Conservation (phyloP, 2,797 vertebrate genomes). For the Hirundo rustica region DNA sequence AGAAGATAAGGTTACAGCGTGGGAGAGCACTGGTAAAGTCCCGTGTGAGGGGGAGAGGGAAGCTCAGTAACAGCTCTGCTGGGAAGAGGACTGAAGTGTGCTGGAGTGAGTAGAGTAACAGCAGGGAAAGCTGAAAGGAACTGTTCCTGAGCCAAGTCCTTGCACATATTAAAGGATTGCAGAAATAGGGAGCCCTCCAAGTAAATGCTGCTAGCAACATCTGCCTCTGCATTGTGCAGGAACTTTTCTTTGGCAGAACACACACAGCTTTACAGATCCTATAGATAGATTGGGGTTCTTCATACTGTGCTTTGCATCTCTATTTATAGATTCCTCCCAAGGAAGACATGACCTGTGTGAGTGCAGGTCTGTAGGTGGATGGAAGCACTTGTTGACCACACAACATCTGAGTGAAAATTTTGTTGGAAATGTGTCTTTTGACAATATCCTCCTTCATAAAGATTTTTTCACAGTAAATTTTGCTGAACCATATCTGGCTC, state of each 20-base stretch:
- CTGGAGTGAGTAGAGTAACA: slow-evolving; percentile 17
- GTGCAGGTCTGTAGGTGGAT: neutral
- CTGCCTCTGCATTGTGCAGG: slow-evolving; percentile 29
- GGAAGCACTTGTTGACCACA: neutral
- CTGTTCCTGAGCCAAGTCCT: slow-evolving; percentile 3
- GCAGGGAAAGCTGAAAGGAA: slow-evolving; percentile 15
- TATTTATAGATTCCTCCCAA: neutral
- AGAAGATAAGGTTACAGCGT: neutral
- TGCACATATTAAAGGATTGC: neutral
- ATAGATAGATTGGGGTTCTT: neutral
- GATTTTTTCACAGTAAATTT: slow-evolving; percentile 9
- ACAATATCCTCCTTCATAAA: neutral
- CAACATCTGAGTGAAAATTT: neutral
- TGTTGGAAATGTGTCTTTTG: neutral
- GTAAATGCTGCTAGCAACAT: slow-evolving; percentile 32
- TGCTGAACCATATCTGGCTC: slow-evolving; percentile 3
- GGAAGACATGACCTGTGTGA: neutral
- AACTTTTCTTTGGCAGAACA: slow-evolving; percentile 28
- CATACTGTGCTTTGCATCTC: neutral
- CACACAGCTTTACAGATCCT: neutral
- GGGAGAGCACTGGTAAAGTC: neutral
- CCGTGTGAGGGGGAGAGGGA: neutral
- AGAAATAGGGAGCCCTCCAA: slow-evolving; percentile 28
- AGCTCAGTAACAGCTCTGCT: neutral
- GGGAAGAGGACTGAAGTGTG: neutral